phyloP scores from a whole-genome alignment of 2,888 invertebrate species.

The Lycocerus yunnanus region DNA sequence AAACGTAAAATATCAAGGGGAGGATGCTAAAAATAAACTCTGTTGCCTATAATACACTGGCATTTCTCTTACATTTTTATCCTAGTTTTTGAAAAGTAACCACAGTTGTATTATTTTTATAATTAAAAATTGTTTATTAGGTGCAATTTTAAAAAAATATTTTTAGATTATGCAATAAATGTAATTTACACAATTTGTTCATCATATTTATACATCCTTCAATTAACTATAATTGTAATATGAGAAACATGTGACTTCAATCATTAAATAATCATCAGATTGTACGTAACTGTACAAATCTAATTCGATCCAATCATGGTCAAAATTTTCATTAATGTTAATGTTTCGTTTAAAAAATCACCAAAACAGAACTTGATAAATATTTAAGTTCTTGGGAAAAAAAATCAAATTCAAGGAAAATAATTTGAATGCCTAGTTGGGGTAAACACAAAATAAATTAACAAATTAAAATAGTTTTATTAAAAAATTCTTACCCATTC shows the following conservation, averaged over 20 bases:
- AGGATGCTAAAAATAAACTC: not conserved
- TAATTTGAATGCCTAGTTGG: not conserved
- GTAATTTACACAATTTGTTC: not conserved
- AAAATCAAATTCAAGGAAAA: not conserved
- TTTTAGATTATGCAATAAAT: not conserved
- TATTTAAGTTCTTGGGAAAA: no score
- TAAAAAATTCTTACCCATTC: conserved; percentile 42
- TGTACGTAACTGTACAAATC: not conserved
- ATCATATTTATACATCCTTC: not conserved
- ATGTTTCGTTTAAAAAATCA: not conserved
- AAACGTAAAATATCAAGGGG: not conserved
- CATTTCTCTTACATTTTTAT: not conserved
- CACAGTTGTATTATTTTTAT: no score
- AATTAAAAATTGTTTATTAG: not conserved
- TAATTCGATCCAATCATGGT: not conserved
- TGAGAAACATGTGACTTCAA: not conserved
- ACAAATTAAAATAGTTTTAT: not conserved
- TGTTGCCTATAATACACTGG: not conserved
- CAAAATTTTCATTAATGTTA: not conserved
- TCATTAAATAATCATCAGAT: not conserved
- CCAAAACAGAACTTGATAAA: not conserved
- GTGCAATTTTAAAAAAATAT: not conserved
- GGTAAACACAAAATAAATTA: not conserved
- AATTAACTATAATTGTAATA: not conserved
- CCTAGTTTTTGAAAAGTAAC: not conserved